Evolutionary conservation across 2,888 invertebrate species (phyloP).

Genomic region (Oligia fasciuncula): DNA sequence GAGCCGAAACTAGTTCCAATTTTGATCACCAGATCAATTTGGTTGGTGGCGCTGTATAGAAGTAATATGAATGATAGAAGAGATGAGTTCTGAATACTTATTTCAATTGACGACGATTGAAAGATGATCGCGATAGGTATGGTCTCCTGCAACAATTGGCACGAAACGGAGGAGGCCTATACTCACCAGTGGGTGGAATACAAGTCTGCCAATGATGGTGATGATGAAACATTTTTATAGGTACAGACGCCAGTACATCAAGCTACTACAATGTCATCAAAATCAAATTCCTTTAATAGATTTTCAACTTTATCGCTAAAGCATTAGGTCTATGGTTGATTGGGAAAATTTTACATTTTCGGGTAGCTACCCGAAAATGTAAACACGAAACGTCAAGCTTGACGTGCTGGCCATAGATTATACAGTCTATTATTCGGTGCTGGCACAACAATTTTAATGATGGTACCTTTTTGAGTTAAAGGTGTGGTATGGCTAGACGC

Average conservation of each 20-base stretch:
- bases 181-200: not conserved
- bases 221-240: not conserved
- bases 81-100: not conserved
- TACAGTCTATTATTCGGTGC: no score
- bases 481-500: not conserved
- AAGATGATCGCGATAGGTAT: not conserved
- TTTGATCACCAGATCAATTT: constrained; percentile 5
- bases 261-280: no score
- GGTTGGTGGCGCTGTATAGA: not conserved
- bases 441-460: not conserved
- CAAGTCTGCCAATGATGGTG: not conserved
- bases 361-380: no score
- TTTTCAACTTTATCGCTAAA: no score
- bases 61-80: not conserved
- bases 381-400: no score
- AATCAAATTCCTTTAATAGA: no score
- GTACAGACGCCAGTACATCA: no score
- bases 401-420: no score
- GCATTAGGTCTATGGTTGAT: no score
- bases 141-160: not conserved
- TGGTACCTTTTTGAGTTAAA: not conserved
- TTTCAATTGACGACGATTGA: not conserved
- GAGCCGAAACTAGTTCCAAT: not conserved
- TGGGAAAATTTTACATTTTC: no score
- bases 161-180: not conserved